Evolutionary conservation across 2,113 vertebrate genomes (phyloP).

Genomic region (Erythrocebus patas): DNA sequence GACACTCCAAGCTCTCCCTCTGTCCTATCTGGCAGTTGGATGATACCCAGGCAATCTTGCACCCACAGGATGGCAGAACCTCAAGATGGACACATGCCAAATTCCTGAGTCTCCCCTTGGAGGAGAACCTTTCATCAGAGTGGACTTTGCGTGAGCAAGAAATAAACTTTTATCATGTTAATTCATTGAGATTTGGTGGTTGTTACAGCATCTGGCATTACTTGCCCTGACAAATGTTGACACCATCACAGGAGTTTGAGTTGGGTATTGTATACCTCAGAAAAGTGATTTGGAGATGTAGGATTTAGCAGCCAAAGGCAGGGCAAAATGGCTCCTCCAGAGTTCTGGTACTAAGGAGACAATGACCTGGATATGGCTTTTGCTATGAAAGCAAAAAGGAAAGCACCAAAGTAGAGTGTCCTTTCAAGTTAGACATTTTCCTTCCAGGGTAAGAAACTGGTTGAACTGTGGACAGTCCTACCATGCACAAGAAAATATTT

Average conservation of each 20-base stretch:
- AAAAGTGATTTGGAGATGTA: background rate
- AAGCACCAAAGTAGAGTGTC: background rate
- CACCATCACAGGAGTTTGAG: background rate
- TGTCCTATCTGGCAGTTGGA: background rate
- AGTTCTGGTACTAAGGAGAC: background rate
- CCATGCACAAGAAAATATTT: background rate
- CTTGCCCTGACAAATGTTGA: conserved; percentile 2
- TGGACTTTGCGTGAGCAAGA: background rate
- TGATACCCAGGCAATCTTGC: background rate
- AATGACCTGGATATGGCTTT: background rate
- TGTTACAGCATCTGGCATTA: conserved; percentile 3
- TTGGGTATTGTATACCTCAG: background rate
- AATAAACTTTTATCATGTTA: conserved; percentile 25
- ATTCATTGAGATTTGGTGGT: background rate
- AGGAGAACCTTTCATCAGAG: conserved; percentile 19
- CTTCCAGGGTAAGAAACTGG: background rate
- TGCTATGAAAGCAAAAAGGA: background rate
- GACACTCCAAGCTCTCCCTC: background rate
- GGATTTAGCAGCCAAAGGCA: background rate
- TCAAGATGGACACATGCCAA: background rate
- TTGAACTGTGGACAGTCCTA: background rate
- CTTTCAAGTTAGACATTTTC: background rate
- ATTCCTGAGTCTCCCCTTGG: background rate
- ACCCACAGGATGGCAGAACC: background rate
- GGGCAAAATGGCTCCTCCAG: background rate